Conservation (phyloP, 2,797 vertebrate genomes). For the Euthynnus affinis region DNA sequence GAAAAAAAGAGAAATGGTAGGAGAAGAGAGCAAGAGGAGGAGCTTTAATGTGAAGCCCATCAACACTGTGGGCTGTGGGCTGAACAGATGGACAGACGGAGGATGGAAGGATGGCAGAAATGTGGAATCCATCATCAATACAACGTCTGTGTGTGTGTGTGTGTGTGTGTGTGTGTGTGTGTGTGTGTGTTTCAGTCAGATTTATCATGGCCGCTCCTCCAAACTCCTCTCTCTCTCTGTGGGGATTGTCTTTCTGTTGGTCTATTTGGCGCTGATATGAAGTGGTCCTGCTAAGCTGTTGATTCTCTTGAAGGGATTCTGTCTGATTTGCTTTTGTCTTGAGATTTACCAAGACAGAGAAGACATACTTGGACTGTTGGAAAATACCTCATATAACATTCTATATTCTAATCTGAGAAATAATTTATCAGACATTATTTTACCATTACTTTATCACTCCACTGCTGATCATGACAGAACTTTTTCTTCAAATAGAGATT, state of each 20-base stretch:
- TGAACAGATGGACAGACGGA: slow-evolving; percentile 66
- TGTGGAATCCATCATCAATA: slow-evolving; percentile 58
- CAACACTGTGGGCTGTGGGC: slow-evolving; percentile 38
- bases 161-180: slow-evolving; percentile 19
- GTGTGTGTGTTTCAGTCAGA: slow-evolving; percentile 34
- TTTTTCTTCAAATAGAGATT: too few species aligned
- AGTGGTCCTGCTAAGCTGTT: slow-evolving; percentile 62
- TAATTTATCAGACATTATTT: too few species aligned
- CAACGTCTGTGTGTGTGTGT: too few species aligned
- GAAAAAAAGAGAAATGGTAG: neutral
- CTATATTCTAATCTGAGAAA: neutral
- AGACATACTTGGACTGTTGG: neutral
- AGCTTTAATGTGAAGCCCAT: slow-evolving; percentile 68
- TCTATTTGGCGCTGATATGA: slow-evolving; percentile 55
- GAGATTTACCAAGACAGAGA: slow-evolving; percentile 40
- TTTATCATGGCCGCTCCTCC: slow-evolving; percentile 55
- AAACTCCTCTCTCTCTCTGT: slow-evolving; percentile 39
- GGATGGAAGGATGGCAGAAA: slow-evolving; percentile 46
- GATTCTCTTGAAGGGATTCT: slow-evolving; percentile 58
- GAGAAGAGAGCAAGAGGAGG: slow-evolving; percentile 54
- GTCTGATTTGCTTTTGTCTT: slow-evolving; percentile 52
- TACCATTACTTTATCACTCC: too few species aligned
- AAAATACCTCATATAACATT: neutral
- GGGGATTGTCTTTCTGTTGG: slow-evolving; percentile 56
- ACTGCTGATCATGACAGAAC: too few species aligned